Conservation (phyloP, 2,113 vertebrate species). For the Urocitellus parryii region DNA sequence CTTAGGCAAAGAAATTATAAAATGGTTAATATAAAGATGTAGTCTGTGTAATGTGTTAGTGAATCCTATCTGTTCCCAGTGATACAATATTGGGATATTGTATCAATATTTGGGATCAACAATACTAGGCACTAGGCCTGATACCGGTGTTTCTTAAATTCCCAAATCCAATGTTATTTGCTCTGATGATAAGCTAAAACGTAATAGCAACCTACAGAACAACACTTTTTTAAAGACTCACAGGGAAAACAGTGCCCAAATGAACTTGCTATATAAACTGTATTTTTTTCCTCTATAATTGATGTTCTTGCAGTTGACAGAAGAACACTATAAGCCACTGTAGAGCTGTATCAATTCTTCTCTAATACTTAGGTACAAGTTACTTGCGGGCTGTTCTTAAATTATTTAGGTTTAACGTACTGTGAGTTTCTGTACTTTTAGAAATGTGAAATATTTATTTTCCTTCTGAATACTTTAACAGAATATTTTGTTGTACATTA, state of each 20-base stretch:
- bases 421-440: slow-evolving; percentile 28
- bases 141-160: background rate
- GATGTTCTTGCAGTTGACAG: background rate
- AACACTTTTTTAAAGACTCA: background rate
- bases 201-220: background rate
- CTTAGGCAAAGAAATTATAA: slow-evolving; percentile 31
- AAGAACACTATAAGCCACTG: background rate
- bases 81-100: background rate
- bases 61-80: background rate
- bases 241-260: background rate
- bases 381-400: slow-evolving; percentile 7
- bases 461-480: slow-evolving; percentile 25
- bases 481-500: background rate
- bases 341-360: background rate
- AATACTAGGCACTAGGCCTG: background rate
- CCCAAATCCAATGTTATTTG: background rate
- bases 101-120: background rate
- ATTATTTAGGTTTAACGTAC: background rate
- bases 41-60: background rate
- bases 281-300: background rate
- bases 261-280: background rate
- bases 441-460: slow-evolving; percentile 60
- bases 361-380: background rate
- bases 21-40: background rate
- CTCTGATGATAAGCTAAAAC: background rate